phyloP scores from a whole-genome alignment of 1,140 invertebrate genomes.

The Eulimnadia texana region DNA sequence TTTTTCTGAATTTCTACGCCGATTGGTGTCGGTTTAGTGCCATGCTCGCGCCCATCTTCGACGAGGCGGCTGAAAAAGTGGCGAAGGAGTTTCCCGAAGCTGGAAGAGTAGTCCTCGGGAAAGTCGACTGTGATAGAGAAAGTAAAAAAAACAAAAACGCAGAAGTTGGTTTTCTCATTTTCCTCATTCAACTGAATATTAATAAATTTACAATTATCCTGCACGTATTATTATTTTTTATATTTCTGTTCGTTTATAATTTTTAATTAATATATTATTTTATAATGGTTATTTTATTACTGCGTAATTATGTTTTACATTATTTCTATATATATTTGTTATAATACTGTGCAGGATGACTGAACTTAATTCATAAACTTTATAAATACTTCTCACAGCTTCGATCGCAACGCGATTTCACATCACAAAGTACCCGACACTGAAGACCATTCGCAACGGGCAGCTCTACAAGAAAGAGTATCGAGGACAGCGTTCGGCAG shows the following conservation, averaged over 20 bases:
- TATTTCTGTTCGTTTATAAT: no score
- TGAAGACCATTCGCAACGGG: slow-evolving; percentile 92
- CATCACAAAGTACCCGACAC: slow-evolving; percentile 94
- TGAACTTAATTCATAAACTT: no score
- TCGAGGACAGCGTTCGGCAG: slow-evolving; percentile 59
- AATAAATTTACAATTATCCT: slow-evolving; percentile 5
- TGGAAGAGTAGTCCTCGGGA: slow-evolving; percentile 80
- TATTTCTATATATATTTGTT: background rate
- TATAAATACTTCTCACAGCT: slow-evolving; percentile 32
- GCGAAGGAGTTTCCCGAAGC: slow-evolving; percentile 56
- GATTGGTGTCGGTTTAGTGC: slow-evolving; percentile 92
- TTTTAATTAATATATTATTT: no score
- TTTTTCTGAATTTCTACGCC: slow-evolving; percentile 97
- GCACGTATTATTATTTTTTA: no score
- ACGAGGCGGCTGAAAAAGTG: slow-evolving; percentile 84
- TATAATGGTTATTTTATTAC: background rate
- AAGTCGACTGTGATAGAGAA: slow-evolving; percentile 93
- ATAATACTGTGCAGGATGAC: no score
- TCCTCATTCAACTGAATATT: background rate
- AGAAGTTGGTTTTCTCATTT: slow-evolving; percentile 13
- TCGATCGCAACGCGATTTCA: slow-evolving; percentile 76
- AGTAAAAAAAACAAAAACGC: slow-evolving; percentile 34
- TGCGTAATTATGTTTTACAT: background rate
- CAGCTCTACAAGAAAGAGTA: slow-evolving; percentile 89
- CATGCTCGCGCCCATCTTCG: slow-evolving; percentile 88